Evolutionary conservation across 92 coral and sea anemone species (phyloP), one percentile per base, ranked within the genome.

Genomic region (Zoanthus sociatus): DNA sequence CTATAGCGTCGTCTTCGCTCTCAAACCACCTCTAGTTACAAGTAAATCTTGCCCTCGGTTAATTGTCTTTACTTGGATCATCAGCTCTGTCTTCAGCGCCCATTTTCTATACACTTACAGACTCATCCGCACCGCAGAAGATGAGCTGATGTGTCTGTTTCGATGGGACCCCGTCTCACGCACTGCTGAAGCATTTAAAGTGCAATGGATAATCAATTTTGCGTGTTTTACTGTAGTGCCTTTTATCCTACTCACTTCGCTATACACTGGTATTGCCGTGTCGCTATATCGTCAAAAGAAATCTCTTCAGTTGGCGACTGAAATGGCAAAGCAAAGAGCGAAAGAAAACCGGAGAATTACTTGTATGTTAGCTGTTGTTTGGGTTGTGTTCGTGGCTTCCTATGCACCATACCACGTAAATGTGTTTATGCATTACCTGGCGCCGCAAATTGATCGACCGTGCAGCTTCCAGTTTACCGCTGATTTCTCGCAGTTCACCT

Each of bases 401-500:
- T 81, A 81, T 18, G 75, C 30, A 15, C 85, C 85, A 9, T 81
- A 81, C 16, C 85, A 81, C 30, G 75, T 81, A 32, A 63, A 81
- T 10, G 31, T 81, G 20, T 81, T 81, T 31, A 31, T 81, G 85
- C 66, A 81, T 42, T 81, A 81, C 20, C 0, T 81, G 1, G 85
- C 75, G 45, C 85, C 85, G 20, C 60, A 66, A 21, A 64, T 46
- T 53, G 15, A 46, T 46, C 71, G 85, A 20, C 85, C 85, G 7
- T 81, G 85, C 45, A 81, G 74, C 14, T 81, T 81, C 60, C 58
- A 17, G 18, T 81, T 81, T 26, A 81, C 70, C 71, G 85, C 85
- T 13, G 85, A 81, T 21, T 81, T 63, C 26, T 81, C 85, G 47
- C 85, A 81, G 85, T 81, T 81, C 17, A 81, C 56, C 42, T 81